A percentile compares a stretch with the other conserved stretches of the same genome.
Conservation (phyloP, 2,797 vertebrate genomes). For the Discoglossus pictus region DNA sequence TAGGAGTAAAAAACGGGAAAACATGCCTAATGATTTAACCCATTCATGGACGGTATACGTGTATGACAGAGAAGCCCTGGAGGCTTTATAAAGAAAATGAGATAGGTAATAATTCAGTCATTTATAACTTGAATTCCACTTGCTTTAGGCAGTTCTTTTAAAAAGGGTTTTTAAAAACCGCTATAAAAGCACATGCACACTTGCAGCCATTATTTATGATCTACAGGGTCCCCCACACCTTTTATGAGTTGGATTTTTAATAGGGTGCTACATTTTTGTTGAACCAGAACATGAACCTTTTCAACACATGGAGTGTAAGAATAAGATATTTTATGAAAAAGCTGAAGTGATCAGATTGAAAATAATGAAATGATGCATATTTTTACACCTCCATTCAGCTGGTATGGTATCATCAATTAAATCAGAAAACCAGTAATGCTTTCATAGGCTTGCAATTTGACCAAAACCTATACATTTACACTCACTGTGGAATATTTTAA, state of each 20-base stretch:
- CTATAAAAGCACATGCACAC: conserved; percentile 14
- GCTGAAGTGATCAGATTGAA: too few relatives aligned
- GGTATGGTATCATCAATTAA: too few relatives aligned
- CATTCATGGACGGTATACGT: background rate
- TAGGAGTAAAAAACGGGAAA: too few relatives aligned
- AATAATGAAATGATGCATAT: too few relatives aligned
- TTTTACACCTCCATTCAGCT: too few relatives aligned
- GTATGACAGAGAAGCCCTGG: background rate
- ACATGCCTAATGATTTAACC: conserved; percentile 19
- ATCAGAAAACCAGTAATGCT: too few relatives aligned
- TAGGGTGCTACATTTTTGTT: conserved; percentile 5
- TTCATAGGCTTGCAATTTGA: too few relatives aligned
- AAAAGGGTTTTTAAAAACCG: conserved; percentile 50
- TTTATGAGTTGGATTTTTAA: conserved; percentile 1
- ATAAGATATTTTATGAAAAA: too few relatives aligned
- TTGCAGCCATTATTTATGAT: conserved; percentile 4
- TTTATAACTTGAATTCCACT: conserved; percentile 53
- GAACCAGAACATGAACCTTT: background rate
- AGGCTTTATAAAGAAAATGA: conserved; percentile 51
- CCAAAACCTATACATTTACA: too few relatives aligned
- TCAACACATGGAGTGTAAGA: background rate
- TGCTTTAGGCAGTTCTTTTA: conserved; percentile 53
- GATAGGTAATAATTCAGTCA: conserved; percentile 43
- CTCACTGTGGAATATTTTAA: too few relatives aligned
- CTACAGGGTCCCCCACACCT: too few relatives aligned